These are phyloP conservation scores for Myotis planiceps DNA, from an alignment of 2,797 vertebrate species.

Conservation along the genomic window DNA sequence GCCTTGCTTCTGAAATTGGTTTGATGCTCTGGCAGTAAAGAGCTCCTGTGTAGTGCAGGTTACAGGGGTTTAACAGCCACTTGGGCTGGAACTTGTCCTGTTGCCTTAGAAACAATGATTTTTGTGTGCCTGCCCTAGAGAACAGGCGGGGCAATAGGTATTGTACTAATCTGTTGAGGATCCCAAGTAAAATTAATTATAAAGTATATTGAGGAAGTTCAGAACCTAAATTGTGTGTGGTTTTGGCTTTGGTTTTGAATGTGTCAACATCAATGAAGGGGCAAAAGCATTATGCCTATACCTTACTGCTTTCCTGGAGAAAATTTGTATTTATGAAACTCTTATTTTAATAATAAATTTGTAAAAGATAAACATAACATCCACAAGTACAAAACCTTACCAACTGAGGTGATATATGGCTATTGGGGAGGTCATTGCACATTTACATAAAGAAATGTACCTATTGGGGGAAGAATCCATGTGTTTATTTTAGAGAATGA, in stretches of 20 bases:
- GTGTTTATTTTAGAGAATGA: conserved; percentile 52
- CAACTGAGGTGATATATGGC: not conserved
- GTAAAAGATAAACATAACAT: not conserved
- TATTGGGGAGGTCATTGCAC: not conserved
- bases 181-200: conserved; percentile 6
- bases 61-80: not conserved
- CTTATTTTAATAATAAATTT: conserved; percentile 15
- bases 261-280: not conserved
- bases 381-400: not conserved
- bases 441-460: not conserved
- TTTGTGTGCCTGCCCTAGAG: not conserved
- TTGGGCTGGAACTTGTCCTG: not conserved
- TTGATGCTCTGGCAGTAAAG: conserved; percentile 34
- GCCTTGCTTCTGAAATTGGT: conserved; percentile 55
- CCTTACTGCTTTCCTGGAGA: not conserved
- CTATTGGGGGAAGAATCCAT: not conserved
- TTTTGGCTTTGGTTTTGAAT: not conserved
- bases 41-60: not conserved
- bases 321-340: not conserved
- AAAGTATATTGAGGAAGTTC: not conserved
- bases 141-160: not conserved
- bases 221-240: not conserved
- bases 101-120: conserved; percentile 3
- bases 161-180: not conserved
- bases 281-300: not conserved